Base-by-base conservation (phyloP, 2,888 invertebrate species). In the Eudasyphora cyanicolor region DNA sequence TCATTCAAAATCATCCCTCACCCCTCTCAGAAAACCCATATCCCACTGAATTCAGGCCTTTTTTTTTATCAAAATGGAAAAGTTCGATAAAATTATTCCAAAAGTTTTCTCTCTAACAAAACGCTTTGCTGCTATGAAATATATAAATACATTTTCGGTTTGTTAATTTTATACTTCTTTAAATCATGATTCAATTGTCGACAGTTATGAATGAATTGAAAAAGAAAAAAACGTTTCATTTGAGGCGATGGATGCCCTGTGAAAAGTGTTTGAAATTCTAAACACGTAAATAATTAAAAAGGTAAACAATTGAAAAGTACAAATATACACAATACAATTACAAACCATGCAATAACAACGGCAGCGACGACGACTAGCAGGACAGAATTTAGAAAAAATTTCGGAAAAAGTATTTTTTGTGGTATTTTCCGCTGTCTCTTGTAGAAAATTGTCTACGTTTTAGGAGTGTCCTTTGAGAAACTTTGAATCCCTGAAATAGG, bases 101-200 rank as follows among this genome's bases (percentile, higher is more conserved):
- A 67, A 67, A 67, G 38, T 67, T 64, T 67, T 14, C n/a, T n/a
- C n/a, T 42, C 24, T 14, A 67, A 42, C 67, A 67, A 67, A 67
- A 67, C 67, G 42, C 42, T 67, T n/a, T n/a, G n/a, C n/a, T 32
- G 10, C n/a, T 35, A 67, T 67, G 42, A 67, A 67, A 67, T 38
- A 67, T 67, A 67, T 67, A 42, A 67, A 67, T 67, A 24, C 67
- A 67, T 67, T 67, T 38, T 67, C 1, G 67, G 38, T 67, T 67
- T 67, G 67, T 67, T 67, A 67, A 67, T 67, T 67, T 21, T 67
- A 67, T 67, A 67, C 67, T 67, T 67, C n/a, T 64, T 67, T 67
- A 7, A 24, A 67, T 42, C 67, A 67, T 67, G 42, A 67, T 67
- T 67, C 38, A 67, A 67, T 67, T 67, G 42, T 67, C 67, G 10